Conservation (phyloP, 2,888 invertebrate genomes). For the Plagodis pulveraria region DNA sequence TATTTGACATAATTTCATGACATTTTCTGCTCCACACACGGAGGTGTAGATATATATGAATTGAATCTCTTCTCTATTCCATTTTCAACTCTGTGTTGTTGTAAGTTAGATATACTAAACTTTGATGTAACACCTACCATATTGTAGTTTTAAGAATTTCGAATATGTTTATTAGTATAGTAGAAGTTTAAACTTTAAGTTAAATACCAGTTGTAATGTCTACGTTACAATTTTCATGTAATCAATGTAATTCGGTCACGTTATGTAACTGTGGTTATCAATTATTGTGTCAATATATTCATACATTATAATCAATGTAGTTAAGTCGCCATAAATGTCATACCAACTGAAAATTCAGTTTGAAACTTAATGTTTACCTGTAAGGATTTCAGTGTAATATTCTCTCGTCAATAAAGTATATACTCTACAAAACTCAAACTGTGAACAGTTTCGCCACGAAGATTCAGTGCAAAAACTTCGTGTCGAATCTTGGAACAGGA, state of each 20-base stretch:
- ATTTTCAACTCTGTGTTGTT: constrained; percentile 50
- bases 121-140: constrained; percentile 54
- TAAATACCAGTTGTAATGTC: constrained; percentile 46
- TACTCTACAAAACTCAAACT: constrained; percentile 48
- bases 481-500: constrained; percentile 6
- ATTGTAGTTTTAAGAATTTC: constrained; percentile 57
- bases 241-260: constrained; percentile 46
- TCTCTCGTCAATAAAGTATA: constrained; percentile 78
- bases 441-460: constrained; percentile 3
- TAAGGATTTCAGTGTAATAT: constrained; percentile 76
- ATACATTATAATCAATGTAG: constrained; percentile 63
- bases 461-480: constrained; percentile 1
- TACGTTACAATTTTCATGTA: constrained; percentile 43
- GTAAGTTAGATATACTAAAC: constrained; percentile 62
- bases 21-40: not conserved
- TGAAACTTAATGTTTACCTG: constrained; percentile 55
- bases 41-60: constrained; percentile 18
- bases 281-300: constrained; percentile 72
- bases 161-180: constrained; percentile 65
- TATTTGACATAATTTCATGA: too few species aligned
- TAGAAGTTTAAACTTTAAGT: constrained; percentile 40
- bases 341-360: constrained; percentile 72
- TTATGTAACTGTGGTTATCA: constrained; percentile 68
- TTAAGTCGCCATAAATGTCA: constrained; percentile 70
- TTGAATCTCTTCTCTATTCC: constrained; percentile 18